Base-by-base conservation (phyloP, 2,888 invertebrate genomes). In the Scelioninae gen. 2 region DNA sequence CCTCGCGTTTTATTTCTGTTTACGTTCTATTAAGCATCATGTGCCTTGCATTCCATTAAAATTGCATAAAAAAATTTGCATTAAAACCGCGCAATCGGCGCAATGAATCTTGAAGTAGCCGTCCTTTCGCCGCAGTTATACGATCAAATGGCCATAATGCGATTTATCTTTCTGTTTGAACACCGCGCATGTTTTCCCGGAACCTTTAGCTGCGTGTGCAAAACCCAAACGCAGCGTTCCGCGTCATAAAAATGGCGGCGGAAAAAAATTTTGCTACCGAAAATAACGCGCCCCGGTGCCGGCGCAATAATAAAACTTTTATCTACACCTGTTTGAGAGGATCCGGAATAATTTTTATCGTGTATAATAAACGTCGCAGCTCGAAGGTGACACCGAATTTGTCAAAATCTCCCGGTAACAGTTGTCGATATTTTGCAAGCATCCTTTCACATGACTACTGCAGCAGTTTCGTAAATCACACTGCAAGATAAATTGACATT, bases 401-500 rank as follows among this genome's bases (percentile, higher is more conserved):
- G 74, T 74, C 74, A 64, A 68, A 68, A 61, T 68, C 63, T 28
- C 48, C 55, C 33, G 67, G 67, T 74, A 68, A 68, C 67, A 71
- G 71, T 74, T 71, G 71, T 74, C 74, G 68, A 71, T 74, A 74
- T 74, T 74, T 74, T 53, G 68, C 63, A 48, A 65, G 64, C 64
- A 63, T 74, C 70, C 68, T 71, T 74, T 74, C 74, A 68, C 71
- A 74, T 71, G 74, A 71, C 74, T 71, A 50, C 71, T 71, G 71
- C 74, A 73, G 70, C 70, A 70, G 67, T 74, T 74, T 74, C 70
- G 70, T 68, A 72, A 75, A 75, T 75, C 74, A 71, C 74, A 37
- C 64, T 60, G 74, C 64, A 75, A 75, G 71, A 74, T 74, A 74
- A 74, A 74, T 74, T 71, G 74, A 75, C 75, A 72, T 75, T 61